Evolutionary conservation across 2,113 vertebrate species (phyloP), one percentile per base, ranked within the genome.

Genomic region (Strigops habroptila): DNA sequence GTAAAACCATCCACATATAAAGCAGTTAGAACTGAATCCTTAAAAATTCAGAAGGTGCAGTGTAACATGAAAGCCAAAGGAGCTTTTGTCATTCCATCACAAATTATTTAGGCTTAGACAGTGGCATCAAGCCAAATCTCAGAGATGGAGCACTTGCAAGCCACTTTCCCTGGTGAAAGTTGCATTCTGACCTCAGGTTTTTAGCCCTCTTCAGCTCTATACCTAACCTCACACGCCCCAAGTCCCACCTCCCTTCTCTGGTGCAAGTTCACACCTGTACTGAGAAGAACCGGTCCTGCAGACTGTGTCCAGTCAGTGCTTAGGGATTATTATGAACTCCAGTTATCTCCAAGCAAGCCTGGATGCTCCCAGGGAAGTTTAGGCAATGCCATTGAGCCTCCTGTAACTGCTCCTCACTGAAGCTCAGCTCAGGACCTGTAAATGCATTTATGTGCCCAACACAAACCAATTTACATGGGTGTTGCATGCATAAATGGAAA

Each of bases 41-140:
- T 97, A 88, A 97, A 97, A 94, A 96, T 93, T 96, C 91, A 97
- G 87, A 86, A 96, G 82, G 37, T 86, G 64, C 90, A 74, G 30
- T 11, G 55, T 88, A 93, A 90, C 90, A 37, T 75, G 55, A 93
- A 96, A 95, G 62, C 74, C 91, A 79, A 89, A 90, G 79, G 35
- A 94, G 75, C n/a, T 91, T 97, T 64, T 96, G 96, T 94, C 82
- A 87, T 93, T 52, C 86, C 80, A 86, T 91, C 86, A 94, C 95
- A 93, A 96, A 96, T 96, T 93, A 95, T 93, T 95, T 81, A 96
- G 93, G 64, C 48, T 91, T 64, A 39, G 69, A 41, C 17, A 33
- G 55, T 71, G 77, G 85, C 79, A 83, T 37, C 60, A 63, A 64
- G 82, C 65, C 86, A 93, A 82, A 88, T 51, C 75, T 81, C 64